Conservation (phyloP, 2,888 invertebrate species). For the Hoplodrina ambigua region DNA sequence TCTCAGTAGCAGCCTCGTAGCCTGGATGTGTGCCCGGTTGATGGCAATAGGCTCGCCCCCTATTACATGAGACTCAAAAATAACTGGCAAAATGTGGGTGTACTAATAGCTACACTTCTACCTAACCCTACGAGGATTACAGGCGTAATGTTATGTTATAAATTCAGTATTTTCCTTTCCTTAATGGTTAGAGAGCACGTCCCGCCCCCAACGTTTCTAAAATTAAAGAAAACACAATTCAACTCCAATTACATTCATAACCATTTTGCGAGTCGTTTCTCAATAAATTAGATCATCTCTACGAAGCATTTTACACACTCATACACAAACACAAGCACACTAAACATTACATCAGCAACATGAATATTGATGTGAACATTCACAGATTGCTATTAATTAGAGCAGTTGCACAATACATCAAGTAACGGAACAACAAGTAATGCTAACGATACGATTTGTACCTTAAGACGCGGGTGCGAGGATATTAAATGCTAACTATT, state of each 20-base stretch:
- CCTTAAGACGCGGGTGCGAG: constrained; percentile 61
- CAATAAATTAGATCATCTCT: constrained; percentile 30
- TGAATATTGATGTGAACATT: constrained; percentile 43
- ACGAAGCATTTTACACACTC: constrained; percentile 17
- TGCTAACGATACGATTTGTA: constrained; percentile 46
- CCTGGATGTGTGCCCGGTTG: too few species aligned
- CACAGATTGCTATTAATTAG: constrained; percentile 57
- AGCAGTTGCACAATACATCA: constrained; percentile 52
- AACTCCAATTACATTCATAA: constrained; percentile 2
- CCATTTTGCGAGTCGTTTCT: constrained; percentile 20
- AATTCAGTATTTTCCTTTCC: neutral
- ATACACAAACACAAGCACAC: constrained; percentile 21
- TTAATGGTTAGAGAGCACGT: neutral
- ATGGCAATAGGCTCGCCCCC: too few species aligned
- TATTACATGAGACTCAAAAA: too few species aligned
- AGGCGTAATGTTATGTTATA: too few species aligned
- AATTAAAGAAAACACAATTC: constrained; percentile 9
- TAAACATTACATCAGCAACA: constrained; percentile 43
- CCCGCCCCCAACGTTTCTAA: neutral
- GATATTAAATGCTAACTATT: constrained; percentile 72
- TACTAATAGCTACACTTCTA: too few species aligned
- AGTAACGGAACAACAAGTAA: constrained; percentile 34
- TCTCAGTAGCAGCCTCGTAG: too few species aligned
- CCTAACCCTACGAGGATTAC: too few species aligned
- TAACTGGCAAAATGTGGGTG: too few species aligned